phyloP scores from a whole-genome alignment of 1,140 invertebrate species.

The Mizuhopecten yessoensis region DNA sequence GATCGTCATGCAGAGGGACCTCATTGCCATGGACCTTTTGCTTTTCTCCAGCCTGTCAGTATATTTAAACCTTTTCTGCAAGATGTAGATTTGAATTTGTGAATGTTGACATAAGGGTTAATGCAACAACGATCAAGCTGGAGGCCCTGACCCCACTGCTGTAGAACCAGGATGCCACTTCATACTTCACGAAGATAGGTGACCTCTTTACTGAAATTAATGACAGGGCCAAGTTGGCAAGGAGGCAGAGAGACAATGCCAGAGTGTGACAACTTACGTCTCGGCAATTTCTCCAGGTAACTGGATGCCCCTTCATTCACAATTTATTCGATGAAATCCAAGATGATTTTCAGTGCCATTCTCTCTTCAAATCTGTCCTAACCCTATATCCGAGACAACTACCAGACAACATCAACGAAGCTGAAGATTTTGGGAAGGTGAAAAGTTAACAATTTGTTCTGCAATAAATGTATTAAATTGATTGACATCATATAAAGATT shows the following conservation, averaged over 20 bases:
- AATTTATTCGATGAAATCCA: constrained; percentile 28
- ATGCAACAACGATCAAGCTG: constrained; percentile 37
- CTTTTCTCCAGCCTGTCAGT: constrained; percentile 47
- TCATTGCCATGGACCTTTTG: constrained; percentile 46
- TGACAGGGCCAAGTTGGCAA: background rate
- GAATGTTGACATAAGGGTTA: constrained; percentile 36
- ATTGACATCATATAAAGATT: too few species aligned
- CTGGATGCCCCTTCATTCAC: constrained; percentile 36
- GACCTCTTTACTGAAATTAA: constrained; percentile 41
- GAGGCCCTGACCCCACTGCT: constrained; percentile 6
- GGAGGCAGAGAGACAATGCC: background rate
- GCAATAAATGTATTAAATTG: too few species aligned
- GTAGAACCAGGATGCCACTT: background rate
- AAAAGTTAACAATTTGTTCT: too few species aligned
- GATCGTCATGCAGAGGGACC: constrained; percentile 7
- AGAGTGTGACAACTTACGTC: background rate
- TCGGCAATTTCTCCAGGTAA: background rate
- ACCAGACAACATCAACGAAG: too few species aligned
- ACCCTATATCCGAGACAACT: background rate
- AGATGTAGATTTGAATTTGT: constrained; percentile 27
- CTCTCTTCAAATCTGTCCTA: constrained; percentile 40
- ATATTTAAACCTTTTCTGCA: constrained; percentile 46
- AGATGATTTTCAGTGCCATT: constrained; percentile 35
- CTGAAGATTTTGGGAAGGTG: too few species aligned
- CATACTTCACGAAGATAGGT: constrained; percentile 35